Evolutionary conservation across 2,113 vertebrate genomes (phyloP), one percentile per base, ranked within the genome.

Genomic region (Struthidea cinerea): DNA sequence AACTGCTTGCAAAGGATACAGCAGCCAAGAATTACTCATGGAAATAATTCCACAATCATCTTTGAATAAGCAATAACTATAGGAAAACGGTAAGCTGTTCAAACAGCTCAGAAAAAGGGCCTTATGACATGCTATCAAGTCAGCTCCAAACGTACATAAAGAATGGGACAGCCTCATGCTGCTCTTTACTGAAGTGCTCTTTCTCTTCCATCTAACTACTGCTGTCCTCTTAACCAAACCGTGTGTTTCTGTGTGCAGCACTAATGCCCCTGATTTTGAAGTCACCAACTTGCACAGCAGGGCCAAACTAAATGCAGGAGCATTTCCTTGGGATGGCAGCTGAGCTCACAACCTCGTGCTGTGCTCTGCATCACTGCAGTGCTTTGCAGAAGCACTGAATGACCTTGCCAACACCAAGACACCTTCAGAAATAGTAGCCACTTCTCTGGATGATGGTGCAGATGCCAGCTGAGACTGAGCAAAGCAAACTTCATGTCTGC

Each of bases 1-100:
- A 88, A 32, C 79, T 74, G 35, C 60, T 88, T 70, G 39, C 67
- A 78, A 75, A 39, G 30, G 65, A 30, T 46, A 71, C 18, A 37
- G 77, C 0, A 0, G 93, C 93, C 95, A 95, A 95, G 84, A 91
- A 84, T 95, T 95, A 95, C 74, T 96, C 89, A 96, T 89, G 94
- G 89, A 96, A 97, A 92, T 75, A 95, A 94, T 91, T 91, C 86
- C 69, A 89, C 81, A 89, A 73, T 89, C 65, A 82, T 74, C 77
- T 96, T 89, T 87, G 87, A 93, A 91, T 93, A 95, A 93, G 90
- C 64, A 91, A 23, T 93, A 93, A 79, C 70, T 73, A 78, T 61
- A 92, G 87, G 77, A 94, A 95, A 91, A 95, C 37, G 91, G 81
- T 92, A 93, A 93, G 65, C 94, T 65, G 44, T 91, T 91, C 94